Evolutionary conservation across 1,140 invertebrate genomes (phyloP), one percentile per base, ranked within the genome.

Genomic region (Pectinophora gossypiella): DNA sequence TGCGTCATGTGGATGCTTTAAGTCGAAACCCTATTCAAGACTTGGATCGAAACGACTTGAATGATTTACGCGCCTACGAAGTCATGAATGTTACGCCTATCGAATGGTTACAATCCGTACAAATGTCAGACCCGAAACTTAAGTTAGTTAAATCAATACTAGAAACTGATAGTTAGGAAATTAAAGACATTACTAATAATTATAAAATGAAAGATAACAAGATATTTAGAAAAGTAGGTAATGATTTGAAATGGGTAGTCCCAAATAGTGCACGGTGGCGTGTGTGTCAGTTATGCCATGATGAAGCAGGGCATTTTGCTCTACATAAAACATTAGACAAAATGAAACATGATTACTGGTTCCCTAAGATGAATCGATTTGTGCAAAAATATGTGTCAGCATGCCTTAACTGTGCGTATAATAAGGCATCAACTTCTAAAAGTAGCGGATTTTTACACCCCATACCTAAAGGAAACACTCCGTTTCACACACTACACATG

Each of bases 1-100:
- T 74, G 64, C 23, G 15, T 12, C 74, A 78, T 62, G 67, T 61
- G 1, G 76, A 78, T 47, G 61, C 66, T 7, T 47, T 80, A n/a
- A 9, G 71, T 54, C 35, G 71, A 57, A 35, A 63, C 21, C 32
- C 48, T 16, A 21, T 50, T n/a, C n/a, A n/a, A n/a, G 2, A 50
- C 21, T 1, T 2, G 21, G 10, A 27, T 13, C 19, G 5, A n/a
- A 12, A 32, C 27, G 6, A 32, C n/a, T 32, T 32, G 27, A n/a
- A 32, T 32, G 27, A 32, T 9, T 9, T n/a, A 32, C 9, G 27
- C 9, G n/a, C n/a, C n/a, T n/a, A n/a, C n/a, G n/a, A n/a, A n/a
- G n/a, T n/a, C n/a, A n/a, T n/a, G n/a, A n/a, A n/a, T n/a, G n/a
- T n/a, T n/a, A n/a, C n/a, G n/a, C n/a, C 48, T n/a, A 40, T 9